A percentile compares a stretch with the other conserved stretches of the same genome.
Evolutionary conservation across 2,888 invertebrate genomes (phyloP).

Genomic region (Xanthia icteritia): DNA sequence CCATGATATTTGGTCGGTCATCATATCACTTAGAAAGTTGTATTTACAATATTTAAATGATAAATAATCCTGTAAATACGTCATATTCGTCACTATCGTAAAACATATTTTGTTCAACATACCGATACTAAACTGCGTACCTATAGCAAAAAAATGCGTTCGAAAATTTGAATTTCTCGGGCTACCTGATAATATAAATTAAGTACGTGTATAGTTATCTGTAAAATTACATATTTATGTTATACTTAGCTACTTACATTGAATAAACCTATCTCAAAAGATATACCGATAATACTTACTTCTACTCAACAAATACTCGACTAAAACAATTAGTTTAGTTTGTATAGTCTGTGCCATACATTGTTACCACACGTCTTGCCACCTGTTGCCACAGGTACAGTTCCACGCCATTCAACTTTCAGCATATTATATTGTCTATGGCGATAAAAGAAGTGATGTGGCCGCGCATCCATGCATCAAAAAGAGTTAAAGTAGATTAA

Average conservation of each 20-base stretch:
- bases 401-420: neutral
- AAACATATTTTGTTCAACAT: neutral
- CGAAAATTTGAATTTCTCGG: neutral
- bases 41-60: neutral
- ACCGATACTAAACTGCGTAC: neutral
- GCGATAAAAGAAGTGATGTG: neutral
- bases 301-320: neutral
- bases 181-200: neutral
- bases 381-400: conserved; percentile 15
- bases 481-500: neutral
- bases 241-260: neutral
- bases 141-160: neutral
- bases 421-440: conserved; percentile 3
- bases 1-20: neutral
- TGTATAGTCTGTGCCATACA: neutral
- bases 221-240: neutral
- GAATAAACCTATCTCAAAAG: neutral
- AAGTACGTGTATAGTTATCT: neutral
- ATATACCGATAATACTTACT: too few species aligned
- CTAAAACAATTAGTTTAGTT: neutral
- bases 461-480: neutral
- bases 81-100: neutral
- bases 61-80: neutral
- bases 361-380: conserved; percentile 1
- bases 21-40: neutral